Percentiles rank a stretch among this genome's conserved stretches.
phyloP scores from a whole-genome alignment of 2,797 vertebrate species.

The Propithecus perrieri region DNA sequence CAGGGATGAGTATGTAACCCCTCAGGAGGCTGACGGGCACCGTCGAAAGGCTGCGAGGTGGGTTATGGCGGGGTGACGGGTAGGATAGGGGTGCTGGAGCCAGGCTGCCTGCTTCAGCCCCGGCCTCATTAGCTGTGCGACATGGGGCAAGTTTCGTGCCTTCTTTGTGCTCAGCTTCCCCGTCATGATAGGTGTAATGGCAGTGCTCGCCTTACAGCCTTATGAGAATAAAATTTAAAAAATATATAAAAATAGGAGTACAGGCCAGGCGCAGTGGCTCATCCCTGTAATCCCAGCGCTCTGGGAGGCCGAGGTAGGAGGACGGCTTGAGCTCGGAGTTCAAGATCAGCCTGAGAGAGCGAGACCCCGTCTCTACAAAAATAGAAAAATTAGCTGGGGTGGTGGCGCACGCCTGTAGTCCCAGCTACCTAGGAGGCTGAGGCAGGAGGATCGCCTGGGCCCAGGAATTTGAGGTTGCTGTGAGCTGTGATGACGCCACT shows the following conservation, averaged over 20 bases:
- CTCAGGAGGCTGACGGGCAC: background rate
- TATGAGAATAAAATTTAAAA: background rate
- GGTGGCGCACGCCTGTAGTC: background rate
- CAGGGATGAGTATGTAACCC: background rate
- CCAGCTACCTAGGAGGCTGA: background rate
- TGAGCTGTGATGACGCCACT: background rate
- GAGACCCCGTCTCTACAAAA: background rate
- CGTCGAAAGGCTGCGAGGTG: background rate
- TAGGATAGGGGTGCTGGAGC: background rate
- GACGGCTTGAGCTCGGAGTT: background rate
- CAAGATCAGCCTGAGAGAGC: background rate
- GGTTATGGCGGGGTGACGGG: too few relatives aligned
- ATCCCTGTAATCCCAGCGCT: background rate
- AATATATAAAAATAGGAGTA: background rate
- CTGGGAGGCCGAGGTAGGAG: background rate
- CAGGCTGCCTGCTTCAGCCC: background rate
- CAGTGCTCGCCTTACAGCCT: background rate
- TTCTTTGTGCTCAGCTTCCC: background rate
- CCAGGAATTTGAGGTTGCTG: background rate
- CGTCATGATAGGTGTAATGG: background rate
- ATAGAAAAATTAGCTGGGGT: background rate
- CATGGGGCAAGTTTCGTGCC: background rate
- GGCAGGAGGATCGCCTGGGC: too few relatives aligned
- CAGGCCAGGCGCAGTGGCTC: background rate
- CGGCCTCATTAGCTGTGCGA: background rate